Evolutionary conservation across 2,113 vertebrate genomes (phyloP), one percentile per base, ranked within the genome.

Genomic region (Struthidea cinerea): DNA sequence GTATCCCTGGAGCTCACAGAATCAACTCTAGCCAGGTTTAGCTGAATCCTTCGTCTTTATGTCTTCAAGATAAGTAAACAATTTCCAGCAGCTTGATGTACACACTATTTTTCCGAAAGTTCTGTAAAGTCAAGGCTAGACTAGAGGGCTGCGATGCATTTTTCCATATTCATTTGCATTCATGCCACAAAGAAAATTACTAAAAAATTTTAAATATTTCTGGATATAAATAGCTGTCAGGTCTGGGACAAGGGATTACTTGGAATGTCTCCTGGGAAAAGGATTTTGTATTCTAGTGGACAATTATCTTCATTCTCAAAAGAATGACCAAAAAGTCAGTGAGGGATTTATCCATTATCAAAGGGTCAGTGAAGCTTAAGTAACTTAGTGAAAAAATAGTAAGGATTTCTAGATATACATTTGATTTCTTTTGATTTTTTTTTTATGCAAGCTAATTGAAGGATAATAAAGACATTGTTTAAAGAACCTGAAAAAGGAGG

Each of bases 91-190:
- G 23, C 13, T 78, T 71, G 39, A 42, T 52, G 24, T 33, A 7
- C 3, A n/a, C 2, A 6, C 3, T 46, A 3, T n/a, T 86, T 73
- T 87, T 69, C 37, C 0, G 0, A 75, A 79, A 59, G 3, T 15
- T 50, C 19, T 64, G 8, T 22, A 46, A 90, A 56, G 20, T 20
- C 32, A 70, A 85, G 11, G 9, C 8, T 64, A 18, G 14, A 35
- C 17, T 57, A 64, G 7, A 5, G 1, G 35, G 20, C 16, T 68
- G 24, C 1, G 2, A n/a, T 67, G 7, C 8, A 46, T 59, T 94
- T 87, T 70, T 27, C 16, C 37, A 27, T 44, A 30, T 27, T 1
- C 15, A 35, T 76, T 21, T 76, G 16, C 12, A 60, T 16, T 56
- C 16, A 63, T 63, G 4, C 1, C 11, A n/a, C 22, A 63, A 83